Evolutionary conservation across 2,888 invertebrate species (phyloP).

Genomic region (Maniola hyperantus): DNA sequence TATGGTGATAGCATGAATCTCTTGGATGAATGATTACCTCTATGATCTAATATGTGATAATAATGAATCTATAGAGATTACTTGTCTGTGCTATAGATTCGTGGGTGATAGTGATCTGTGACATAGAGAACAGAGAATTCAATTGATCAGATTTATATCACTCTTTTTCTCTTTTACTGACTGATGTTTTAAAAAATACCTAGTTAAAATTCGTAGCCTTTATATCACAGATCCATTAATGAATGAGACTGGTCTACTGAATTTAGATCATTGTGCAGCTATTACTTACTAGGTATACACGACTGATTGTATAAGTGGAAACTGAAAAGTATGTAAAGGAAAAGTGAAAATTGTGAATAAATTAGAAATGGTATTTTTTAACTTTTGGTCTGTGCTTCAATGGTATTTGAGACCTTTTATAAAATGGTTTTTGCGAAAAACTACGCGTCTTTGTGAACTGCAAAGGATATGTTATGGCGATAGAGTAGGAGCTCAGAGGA

Average conservation of each 20-base stretch:
- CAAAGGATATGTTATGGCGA: conserved; percentile 96
- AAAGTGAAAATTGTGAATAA: conserved; percentile 18
- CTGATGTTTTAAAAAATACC: no score
- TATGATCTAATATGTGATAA: no score
- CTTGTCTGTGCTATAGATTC: no score
- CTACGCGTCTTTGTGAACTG: conserved; percentile 94
- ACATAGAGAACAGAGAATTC: no score
- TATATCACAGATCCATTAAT: no score
- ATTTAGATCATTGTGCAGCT: background rate
- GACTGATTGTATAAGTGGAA: background rate
- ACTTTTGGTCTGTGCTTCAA: conserved; percentile 69
- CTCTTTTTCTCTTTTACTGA: no score
- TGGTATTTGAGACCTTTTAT: conserved; percentile 92
- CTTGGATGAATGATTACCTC: no score
- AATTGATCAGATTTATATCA: no score
- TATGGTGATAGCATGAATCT: no score
- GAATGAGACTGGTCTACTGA: background rate
- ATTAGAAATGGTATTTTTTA: conserved; percentile 64
- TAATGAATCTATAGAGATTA: no score
- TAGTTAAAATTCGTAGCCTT: no score
- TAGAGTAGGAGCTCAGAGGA: conserved; percentile 86
- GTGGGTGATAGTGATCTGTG: no score
- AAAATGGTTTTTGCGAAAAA: conserved; percentile 94
- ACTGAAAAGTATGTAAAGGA: background rate
- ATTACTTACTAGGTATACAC: background rate